Base-by-base conservation (phyloP, 1,140 invertebrate species). In the Elysia chlorotica region DNA sequence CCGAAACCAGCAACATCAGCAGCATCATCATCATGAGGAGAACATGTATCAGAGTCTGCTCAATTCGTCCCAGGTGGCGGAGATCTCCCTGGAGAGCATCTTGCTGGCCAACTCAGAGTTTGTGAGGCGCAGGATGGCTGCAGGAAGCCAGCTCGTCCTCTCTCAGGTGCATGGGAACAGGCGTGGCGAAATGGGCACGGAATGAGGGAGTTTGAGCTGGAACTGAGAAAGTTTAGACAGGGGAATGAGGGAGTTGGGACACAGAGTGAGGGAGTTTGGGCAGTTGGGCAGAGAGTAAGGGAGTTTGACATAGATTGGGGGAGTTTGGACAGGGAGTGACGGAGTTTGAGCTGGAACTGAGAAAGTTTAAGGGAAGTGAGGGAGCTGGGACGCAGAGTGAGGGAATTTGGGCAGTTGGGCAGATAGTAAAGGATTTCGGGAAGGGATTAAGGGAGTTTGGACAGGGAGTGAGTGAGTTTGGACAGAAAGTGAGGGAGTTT, bases 11-110 rank as follows among this genome's bases (percentile, higher is more conserved):
- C 41, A 48, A n/a, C 17, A 25, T 17, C 56, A 25, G 10, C 56
- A 59, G 6, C 6, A 10, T 59, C 56, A 59, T n/a, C 56, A 6
- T n/a, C 17, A n/a, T n/a, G n/a, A n/a, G 56, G 14, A 17, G 56
- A 25, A 6, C 56, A 25, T 59, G 56, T n/a, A 10, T 10, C 17
- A 10, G 17, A 59, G 17, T 28, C 6, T 17, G 17, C 41, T 59
- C 31, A 3, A 19, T 23, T 5, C 67, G 17, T 73, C 70, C 65
- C 25, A 68, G 25, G 74, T 76, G 41, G 57, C 21, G 17, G 61
- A 31, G 36, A 76, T 76, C 37, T 69, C 70, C 0, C 25, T 76
- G 53, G 74, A 76, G 33, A 71, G 73, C 21, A 76, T 76, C 63
- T 61, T 76, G 21, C 19, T 65, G 30, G 59, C 65, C 31, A 76